phyloP scores from a whole-genome alignment of 2,888 invertebrate genomes.

The Tricholauxania praeusta region DNA sequence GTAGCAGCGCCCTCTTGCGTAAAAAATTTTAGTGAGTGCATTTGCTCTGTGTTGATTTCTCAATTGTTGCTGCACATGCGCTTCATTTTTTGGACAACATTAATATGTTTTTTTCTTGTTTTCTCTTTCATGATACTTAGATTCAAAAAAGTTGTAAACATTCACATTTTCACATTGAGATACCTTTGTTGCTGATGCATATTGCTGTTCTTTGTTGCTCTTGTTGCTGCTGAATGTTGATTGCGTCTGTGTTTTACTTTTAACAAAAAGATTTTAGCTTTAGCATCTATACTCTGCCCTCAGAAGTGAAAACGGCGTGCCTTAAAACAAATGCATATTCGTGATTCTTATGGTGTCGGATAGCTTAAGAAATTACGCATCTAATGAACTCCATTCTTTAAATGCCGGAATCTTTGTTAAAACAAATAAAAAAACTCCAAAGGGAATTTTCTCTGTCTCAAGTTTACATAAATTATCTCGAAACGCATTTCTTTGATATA shows the following conservation, averaged over 20 bases:
- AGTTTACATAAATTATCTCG: too few species aligned
- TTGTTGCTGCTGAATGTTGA: neutral
- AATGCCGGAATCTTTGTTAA: too few species aligned
- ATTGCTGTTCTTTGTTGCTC: neutral
- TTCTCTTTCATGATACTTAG: neutral
- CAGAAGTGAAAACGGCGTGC: too few species aligned
- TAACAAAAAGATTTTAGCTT: too few species aligned
- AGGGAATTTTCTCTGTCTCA: too few species aligned
- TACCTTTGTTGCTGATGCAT: neutral
- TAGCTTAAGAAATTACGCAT: too few species aligned
- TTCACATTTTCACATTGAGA: neutral
- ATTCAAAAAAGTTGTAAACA: neutral
- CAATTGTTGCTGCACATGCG: slow-evolving; percentile 24
- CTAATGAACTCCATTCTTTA: too few species aligned
- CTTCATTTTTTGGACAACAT: neutral
- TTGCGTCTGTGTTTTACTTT: neutral
- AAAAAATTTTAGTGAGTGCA: neutral
- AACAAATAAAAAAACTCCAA: too few species aligned
- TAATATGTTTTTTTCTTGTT: neutral
- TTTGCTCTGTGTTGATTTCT: neutral
- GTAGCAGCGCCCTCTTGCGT: slow-evolving; percentile 7
- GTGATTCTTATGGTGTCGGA: too few species aligned
- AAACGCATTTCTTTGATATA: too few species aligned
- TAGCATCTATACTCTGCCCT: too few species aligned
- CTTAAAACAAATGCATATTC: too few species aligned